Base-by-base conservation (phyloP, 1,140 invertebrate genomes). In the Ceratina australensis region DNA sequence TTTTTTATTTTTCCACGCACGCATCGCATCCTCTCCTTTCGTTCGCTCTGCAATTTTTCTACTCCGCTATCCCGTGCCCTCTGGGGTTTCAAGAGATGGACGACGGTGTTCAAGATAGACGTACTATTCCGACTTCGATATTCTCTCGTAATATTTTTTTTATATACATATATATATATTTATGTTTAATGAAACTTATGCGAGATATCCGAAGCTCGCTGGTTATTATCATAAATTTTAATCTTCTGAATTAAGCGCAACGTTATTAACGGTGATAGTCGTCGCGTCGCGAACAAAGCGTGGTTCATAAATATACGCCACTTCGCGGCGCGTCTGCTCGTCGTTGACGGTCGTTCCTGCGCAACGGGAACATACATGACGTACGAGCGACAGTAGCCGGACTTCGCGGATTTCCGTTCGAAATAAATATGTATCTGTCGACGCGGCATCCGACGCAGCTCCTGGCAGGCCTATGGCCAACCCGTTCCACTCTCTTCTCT, bases 381-480 rank as follows among this genome's bases (percentile, higher is more conserved):
- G 77, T 83, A 83, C 81, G 81, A 76, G 52, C 81, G 77, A 83
- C 76, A 83, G 82, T 64, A 18, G 56, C 71, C 77, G 81, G 82
- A 83, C 81, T 72, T 75, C 50, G 72, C 81, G 82, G 81, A 83
- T 83, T 83, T 83, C 82, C 81, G 82, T 83, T 83, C 66, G 81
- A 83, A 83, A 83, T 83, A 83, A 83, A 83, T 83, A 83, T 74
- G 81, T 83, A 83, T 83, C 81, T 79, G 77, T 72, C 66, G 61
- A 56, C 61, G 56, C 65, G 49, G 82, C 47, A 59, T 83, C 81
- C 71, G 81, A 72, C 81, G 56, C 59, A 42, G 47, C 71, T 61
- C 59, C 22, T 54, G 2, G 24, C 73, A 33, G 52, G 65, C 72
- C 56, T 74, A 67, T 59, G 26, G 16, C n/a, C n/a, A 67, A 56